These are phyloP conservation scores for Lamellibrachia columna DNA, from an alignment of 2,888 invertebrate genomes.

Conservation along the genomic window DNA sequence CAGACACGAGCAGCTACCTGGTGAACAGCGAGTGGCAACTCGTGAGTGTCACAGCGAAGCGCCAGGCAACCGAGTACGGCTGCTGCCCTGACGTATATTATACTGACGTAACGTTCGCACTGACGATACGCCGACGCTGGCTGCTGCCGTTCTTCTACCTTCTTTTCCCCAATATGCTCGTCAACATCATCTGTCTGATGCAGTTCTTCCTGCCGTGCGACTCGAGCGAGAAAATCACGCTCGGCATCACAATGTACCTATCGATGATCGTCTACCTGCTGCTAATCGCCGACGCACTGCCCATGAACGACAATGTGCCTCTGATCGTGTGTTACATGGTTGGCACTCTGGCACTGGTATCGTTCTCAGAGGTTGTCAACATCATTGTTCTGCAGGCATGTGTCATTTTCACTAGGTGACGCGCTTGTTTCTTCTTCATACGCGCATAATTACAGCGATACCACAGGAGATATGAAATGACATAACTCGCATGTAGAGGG, in stretches of 20 bases:
- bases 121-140: slow-evolving; percentile 18
- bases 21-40: slow-evolving; percentile 18
- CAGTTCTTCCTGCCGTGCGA: slow-evolving; percentile 23
- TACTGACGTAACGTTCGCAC: neutral
- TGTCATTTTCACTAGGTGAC: neutral
- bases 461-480: too few relatives aligned
- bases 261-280: slow-evolving; percentile 23
- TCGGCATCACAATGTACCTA: slow-evolving; percentile 21
- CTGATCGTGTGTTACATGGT: slow-evolving; percentile 16
- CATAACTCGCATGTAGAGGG: too few relatives aligned
- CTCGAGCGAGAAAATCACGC: slow-evolving; percentile 21
- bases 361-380: neutral
- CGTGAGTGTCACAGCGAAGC: neutral
- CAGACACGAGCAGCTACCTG: neutral
- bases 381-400: neutral
- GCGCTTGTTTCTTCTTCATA: neutral
- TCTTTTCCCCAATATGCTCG: slow-evolving; percentile 13
- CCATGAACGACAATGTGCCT: slow-evolving; percentile 13
- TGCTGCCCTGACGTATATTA: slow-evolving; percentile 19
- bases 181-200: slow-evolving; percentile 1
- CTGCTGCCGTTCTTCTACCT: slow-evolving; percentile 20
- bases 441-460: too few relatives aligned
- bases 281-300: neutral
- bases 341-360: neutral
- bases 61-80: neutral